Evolutionary conservation across 2,797 vertebrate genomes (phyloP), one percentile per base, ranked within the genome.

Genomic region (Hephaestus fuliginosus): DNA sequence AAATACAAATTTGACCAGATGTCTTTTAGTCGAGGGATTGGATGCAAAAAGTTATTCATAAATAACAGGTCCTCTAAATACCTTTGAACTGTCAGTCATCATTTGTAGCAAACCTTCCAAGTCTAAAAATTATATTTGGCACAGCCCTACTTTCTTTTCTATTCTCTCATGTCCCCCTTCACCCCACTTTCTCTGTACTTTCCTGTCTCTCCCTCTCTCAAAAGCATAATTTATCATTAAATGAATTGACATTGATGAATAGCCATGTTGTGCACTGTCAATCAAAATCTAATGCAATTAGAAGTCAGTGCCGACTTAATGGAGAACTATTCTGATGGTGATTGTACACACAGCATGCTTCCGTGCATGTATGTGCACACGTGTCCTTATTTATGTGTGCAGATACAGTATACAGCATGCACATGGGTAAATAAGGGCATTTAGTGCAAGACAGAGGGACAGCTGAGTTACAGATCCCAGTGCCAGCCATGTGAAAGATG

Each of bases 211-310:
- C 68, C 49, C 72, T 80, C 76, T 75, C 83, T 84, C 74, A 84
- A 88, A 88, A 89, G 82, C 83, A 88, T 89, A 72, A 88, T 91
- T 89, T 73, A 91, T 86, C 78, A 76, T 82, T 82, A 86, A 91
- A 86, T 84, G 9, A 87, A 81, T 56, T 91, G 87, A 86, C 91
- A 89, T 85, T 91, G 91, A 92, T 87, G 72, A 90, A 93, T 91
- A 80, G 81, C 85, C 73, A 65, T 81, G 85, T 57, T 67, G 81
- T 48, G 41, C 30, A 46, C 81, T 85, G 91, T 92, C 92, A 89
- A 84, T 92, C 89, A 89, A 88, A 89, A 79, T 76, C n/a, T 82
- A 89, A 92, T 87, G 74, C 83, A 88, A 88, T 92, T 91, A 90
- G 64, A 88, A 78, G 77, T 86, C 71, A 74, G 75, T 64, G 46